Conservation (phyloP, 30 jellyfish, hydroid and myxozoan species). For the Turritopsis dohrnii region DNA sequence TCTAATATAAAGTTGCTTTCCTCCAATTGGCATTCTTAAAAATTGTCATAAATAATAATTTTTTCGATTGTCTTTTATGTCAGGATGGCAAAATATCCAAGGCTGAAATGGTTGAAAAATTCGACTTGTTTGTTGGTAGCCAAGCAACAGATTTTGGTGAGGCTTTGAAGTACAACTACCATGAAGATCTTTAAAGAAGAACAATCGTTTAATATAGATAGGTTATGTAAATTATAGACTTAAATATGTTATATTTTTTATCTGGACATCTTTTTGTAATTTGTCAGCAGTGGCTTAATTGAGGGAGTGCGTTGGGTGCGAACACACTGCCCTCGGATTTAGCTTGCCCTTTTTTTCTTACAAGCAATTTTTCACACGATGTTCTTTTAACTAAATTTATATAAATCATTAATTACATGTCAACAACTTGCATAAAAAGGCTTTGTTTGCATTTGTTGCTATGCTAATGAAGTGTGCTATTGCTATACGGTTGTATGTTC, state of each 20-base stretch:
- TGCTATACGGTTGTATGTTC: too few relatives aligned
- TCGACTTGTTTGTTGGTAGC: slow-evolving; percentile 88
- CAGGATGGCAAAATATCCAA: slow-evolving; percentile 67
- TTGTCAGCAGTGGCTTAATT: too few relatives aligned
- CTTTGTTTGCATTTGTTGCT: too few relatives aligned
- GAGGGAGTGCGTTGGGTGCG: too few relatives aligned
- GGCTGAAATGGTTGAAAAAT: slow-evolving; percentile 70
- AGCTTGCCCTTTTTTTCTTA: too few relatives aligned
- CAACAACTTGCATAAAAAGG: too few relatives aligned
- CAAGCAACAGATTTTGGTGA: slow-evolving; percentile 98
- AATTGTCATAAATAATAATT: not conserved
- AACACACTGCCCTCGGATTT: too few relatives aligned
- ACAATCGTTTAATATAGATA: not conserved
- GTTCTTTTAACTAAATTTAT: too few relatives aligned
- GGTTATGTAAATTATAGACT: not conserved
- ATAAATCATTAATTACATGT: too few relatives aligned
- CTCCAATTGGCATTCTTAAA: not conserved
- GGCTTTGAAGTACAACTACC: slow-evolving; percentile 42
- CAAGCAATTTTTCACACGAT: too few relatives aligned
- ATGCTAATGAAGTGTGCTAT: too few relatives aligned
- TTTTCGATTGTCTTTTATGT: not conserved
- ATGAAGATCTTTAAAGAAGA: slow-evolving; percentile 8
- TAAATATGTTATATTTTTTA: not conserved
- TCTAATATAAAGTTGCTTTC: not conserved
- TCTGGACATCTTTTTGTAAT: not conserved